Percentiles rank a stretch among this genome's conserved stretches.
Conservation (phyloP, 2,113 vertebrate genomes). For the Ornithorhynchus anatinus region DNA sequence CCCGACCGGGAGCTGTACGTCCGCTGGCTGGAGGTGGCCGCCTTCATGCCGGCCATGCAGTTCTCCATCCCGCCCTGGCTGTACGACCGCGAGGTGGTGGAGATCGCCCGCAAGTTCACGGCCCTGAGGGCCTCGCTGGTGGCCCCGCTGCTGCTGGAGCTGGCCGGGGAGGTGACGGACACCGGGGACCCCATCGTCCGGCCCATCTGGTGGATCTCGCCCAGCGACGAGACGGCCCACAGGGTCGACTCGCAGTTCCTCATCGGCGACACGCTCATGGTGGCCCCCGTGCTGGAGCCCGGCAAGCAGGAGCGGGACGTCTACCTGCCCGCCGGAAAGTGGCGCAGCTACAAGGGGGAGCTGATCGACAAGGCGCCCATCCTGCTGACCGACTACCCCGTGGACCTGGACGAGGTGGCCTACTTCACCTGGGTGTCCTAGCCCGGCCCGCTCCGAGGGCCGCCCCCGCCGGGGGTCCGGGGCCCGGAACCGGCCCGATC, state of each 20-base stretch:
- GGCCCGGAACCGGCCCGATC: not conserved
- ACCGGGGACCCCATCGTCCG: slow-evolving; percentile 95
- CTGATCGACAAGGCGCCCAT: slow-evolving; percentile 88
- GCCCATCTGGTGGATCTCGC: slow-evolving; percentile 97
- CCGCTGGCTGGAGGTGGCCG: slow-evolving; percentile 93
- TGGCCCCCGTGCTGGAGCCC: slow-evolving; percentile 92
- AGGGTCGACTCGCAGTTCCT: slow-evolving; percentile 95
- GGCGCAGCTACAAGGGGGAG: slow-evolving; percentile 95
- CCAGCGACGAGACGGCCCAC: slow-evolving; percentile 83
- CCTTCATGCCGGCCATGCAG: slow-evolving; percentile 99
- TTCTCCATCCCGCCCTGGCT: slow-evolving; percentile 95
- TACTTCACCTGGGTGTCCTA: slow-evolving; percentile 82
- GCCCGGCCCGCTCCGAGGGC: not conserved
- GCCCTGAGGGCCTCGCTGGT: slow-evolving; percentile 88
- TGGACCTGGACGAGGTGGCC: slow-evolving; percentile 91
- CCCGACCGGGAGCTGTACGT: slow-evolving; percentile 94
- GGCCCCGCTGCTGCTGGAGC: slow-evolving; percentile 88
- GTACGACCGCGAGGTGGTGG: slow-evolving; percentile 88
- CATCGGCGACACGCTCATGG: slow-evolving; percentile 95
- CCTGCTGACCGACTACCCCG: slow-evolving; percentile 88
- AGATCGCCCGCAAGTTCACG: slow-evolving; percentile 90
- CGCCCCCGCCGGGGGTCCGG: not conserved
- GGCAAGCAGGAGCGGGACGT: slow-evolving; percentile 94
- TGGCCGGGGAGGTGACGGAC: slow-evolving; percentile 86
- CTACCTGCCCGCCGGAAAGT: slow-evolving; percentile 90